A percentile compares a stretch with the other conserved stretches of the same genome.
Evolutionary conservation across 2,113 vertebrate species (phyloP).

Genomic region (Oreocharis arfaki): DNA sequence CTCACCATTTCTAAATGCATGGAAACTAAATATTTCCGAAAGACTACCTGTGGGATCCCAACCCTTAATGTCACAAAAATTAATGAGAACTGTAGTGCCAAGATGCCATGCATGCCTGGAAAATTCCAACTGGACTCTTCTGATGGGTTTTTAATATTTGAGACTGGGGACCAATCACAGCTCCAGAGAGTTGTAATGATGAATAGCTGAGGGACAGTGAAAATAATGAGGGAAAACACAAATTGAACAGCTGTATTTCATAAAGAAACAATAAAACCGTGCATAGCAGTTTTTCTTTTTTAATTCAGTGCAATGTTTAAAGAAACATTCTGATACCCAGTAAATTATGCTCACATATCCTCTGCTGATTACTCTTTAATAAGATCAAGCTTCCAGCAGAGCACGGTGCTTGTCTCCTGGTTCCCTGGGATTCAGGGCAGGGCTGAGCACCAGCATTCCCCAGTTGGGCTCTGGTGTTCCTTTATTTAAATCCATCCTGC

Average conservation of each 20-base stretch:
- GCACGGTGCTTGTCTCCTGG: not conserved
- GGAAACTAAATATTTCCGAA: not conserved
- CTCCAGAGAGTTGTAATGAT: not conserved
- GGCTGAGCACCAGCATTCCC: not conserved
- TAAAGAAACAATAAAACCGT: slow-evolving; percentile 38
- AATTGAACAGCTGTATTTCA: slow-evolving; percentile 49
- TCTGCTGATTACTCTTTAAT: not conserved
- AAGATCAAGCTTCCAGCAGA: slow-evolving; percentile 22
- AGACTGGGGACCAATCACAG: not conserved
- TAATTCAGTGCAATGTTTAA: slow-evolving; percentile 17
- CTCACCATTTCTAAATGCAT: not conserved
- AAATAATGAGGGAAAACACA: not conserved
- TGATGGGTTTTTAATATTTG: slow-evolving; percentile 27
- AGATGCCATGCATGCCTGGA: not conserved
- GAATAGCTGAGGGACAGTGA: slow-evolving; percentile 13
- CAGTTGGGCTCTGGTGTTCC: accelerated
- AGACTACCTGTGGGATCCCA: not conserved
- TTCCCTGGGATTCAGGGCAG: not conserved
- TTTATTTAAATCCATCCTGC: not conserved
- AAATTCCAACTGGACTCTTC: slow-evolving; percentile 32
- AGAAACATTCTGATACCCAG: slow-evolving; percentile 5
- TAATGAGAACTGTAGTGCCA: not conserved
- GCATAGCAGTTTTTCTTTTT: slow-evolving; percentile 12
- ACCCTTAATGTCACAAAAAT: not conserved
- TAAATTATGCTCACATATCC: slow-evolving; percentile 26